phyloP scores from a whole-genome alignment of 2,888 invertebrate genomes.

The Eupithecia pulchellata region DNA sequence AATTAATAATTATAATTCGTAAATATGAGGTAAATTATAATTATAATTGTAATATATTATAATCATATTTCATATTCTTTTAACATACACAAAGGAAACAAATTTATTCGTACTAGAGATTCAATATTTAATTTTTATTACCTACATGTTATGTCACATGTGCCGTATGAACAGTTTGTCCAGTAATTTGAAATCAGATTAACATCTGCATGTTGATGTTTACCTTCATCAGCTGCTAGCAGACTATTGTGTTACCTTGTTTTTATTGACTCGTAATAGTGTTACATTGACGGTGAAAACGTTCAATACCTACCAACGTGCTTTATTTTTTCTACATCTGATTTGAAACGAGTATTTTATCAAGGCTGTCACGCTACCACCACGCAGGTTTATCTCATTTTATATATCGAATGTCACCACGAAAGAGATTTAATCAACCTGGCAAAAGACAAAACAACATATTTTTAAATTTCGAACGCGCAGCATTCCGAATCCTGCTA shows the following conservation, averaged over 20 bases:
- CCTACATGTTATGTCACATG: not conserved
- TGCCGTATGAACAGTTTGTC: slow-evolving; percentile 48
- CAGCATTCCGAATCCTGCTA: not conserved
- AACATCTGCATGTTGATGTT: slow-evolving; percentile 55
- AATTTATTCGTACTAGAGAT: not conserved
- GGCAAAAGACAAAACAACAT: not conserved
- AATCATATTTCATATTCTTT: not conserved
- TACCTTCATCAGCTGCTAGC: slow-evolving; percentile 60
- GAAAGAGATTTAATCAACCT: not conserved
- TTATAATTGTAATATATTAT: too few species aligned
- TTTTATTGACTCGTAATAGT: slow-evolving; percentile 15
- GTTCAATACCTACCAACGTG: too few species aligned
- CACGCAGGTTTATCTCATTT: not conserved
- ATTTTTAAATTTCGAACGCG: not conserved
- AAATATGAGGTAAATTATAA: too few species aligned
- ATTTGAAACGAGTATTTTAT: not conserved
- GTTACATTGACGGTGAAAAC: not conserved
- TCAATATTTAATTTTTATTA: not conserved
- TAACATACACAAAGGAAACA: not conserved
- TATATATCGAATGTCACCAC: not conserved
- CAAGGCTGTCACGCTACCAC: not conserved
- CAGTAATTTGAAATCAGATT: slow-evolving; percentile 72
- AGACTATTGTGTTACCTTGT: slow-evolving; percentile 50
- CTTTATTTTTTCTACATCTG: not conserved
- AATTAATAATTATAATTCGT: too few species aligned